Conservation (phyloP, 2,113 vertebrate species). For the Catharus minimus region DNA sequence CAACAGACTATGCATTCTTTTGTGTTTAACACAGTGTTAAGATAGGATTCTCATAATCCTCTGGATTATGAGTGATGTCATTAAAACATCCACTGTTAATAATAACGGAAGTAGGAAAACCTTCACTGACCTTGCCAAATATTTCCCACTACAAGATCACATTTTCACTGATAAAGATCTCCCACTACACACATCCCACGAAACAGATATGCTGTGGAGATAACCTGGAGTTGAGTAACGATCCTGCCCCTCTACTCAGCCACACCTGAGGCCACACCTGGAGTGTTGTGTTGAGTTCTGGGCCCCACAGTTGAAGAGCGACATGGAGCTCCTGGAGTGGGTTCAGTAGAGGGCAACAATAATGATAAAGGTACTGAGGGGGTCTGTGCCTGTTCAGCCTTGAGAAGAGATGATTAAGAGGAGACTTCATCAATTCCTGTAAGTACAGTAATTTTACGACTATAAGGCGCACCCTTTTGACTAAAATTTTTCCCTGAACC, state of each 20-base stretch:
- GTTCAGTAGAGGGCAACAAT: neutral
- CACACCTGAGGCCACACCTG: neutral
- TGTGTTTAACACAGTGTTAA: neutral
- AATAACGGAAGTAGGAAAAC: neutral
- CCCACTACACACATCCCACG: neutral
- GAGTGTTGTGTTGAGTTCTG: neutral
- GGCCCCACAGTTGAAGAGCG: neutral
- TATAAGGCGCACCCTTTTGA: too few relatives aligned
- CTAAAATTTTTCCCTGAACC: too few relatives aligned
- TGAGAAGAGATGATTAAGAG: rapidly evolving
- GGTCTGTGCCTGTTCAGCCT: neutral
- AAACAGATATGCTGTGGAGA: neutral
- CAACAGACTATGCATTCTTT: neutral
- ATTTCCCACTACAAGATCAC: neutral
- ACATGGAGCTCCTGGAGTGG: neutral
- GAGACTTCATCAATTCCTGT: neutral
- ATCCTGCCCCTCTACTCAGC: neutral
- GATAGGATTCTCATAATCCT: neutral
- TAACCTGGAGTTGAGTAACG: neutral
- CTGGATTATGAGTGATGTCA: neutral
- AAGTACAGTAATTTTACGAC: too few relatives aligned
- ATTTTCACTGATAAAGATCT: neutral
- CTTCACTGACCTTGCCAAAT: neutral
- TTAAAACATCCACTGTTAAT: neutral
- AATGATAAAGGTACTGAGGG: neutral